Evolutionary conservation across 2,888 invertebrate genomes (phyloP), one percentile per base, ranked within the genome.

Genomic region (Ophioninae sp.): DNA sequence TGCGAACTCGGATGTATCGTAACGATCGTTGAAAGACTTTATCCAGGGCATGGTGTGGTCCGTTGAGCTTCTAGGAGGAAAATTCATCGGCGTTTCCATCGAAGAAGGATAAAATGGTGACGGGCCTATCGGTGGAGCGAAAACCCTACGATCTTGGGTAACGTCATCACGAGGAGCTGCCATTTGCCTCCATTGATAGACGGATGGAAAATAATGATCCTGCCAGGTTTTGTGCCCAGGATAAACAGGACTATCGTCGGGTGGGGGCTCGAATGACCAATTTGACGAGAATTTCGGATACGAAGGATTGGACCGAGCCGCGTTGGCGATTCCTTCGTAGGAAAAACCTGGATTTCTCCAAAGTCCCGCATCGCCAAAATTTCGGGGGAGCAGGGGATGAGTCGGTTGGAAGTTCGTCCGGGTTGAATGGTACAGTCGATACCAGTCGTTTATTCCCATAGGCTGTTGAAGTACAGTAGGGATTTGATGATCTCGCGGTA

Each of bases 211-310:
- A 20, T 61, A 63, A 39, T 69, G 73, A 39, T 77, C 23, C 61
- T 65, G 78, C 81, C 77, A 78, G 6, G 39, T 10, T 20, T 44
- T 20, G 10, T 39, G 39, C 37, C 30, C 44, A 13, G n/a, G 23
- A 41, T 58, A 58, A 9, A 67, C 41, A 6, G 73, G 64, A 74
- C 61, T 59, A 37, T 51, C 7, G 3, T 58, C 20, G 2, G 23
- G 39, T 20, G 75, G 10, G 20, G 44, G 76, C 37, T 73, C 77
- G n/a, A 76, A 82, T 3, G 84, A 63, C 79, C 81, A 84, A 67
- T 82, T 84, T 6, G 63, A 23, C 8, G 65, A 56, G 9, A 64
- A 67, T 20, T 61, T 77, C 7, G 79, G 63, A 59, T 79, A 79
- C 61, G 22, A 39, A 39, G 79, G 79, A 65, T 83, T 82, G 23